Base-by-base conservation (phyloP, 2,113 vertebrate species). In the Setophaga kirtlandii region DNA sequence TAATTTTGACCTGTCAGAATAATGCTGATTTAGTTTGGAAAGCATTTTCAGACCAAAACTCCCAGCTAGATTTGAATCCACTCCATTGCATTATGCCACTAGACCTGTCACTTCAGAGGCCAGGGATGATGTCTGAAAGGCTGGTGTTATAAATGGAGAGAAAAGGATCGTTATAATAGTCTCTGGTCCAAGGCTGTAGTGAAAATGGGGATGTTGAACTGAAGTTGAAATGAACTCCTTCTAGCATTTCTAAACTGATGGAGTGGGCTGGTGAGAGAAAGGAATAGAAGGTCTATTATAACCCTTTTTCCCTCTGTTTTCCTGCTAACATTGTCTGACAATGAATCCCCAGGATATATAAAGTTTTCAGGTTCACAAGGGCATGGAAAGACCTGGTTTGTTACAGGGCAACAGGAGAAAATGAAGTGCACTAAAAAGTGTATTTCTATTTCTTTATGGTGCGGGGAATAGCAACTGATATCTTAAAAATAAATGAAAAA, bases 211-310 rank as follows among this genome's bases (percentile, higher is more conserved):
- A 28, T 28, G 44, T 23, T 73, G 82, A 87, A 64, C 46, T 58
- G 31, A 89, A 80, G 59, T 2, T 62, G 67, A 91, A 87, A 86
- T 46, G 35, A 85, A 37, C 11, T 62, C 76, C 44, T 86, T 52
- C 77, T 30, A 67, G 21, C 21, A 56, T 84, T 82, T 90, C 70
- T 80, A 60, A 93, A 65, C 37, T 73, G 53, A 93, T 76, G 75
- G 78, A 82, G 58, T 53, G 74, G 62, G 82, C 33, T 82, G 85
- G 41, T 73, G 83, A 90, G 63, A 80, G 46, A 62, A 90, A 33
- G 33, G 42, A 85, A 83, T 22, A 90, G 58, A 92, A 85, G 33
- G 19, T 27, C 31, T 90, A 20, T 83, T 89, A 58, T 24, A 80
- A 41, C 1, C 1, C 9, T n/a, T 69, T 78, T 30, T 3, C 5